Evolutionary conservation across 2,888 invertebrate genomes (phyloP).

Genomic region (Oscheius myriophilus): DNA sequence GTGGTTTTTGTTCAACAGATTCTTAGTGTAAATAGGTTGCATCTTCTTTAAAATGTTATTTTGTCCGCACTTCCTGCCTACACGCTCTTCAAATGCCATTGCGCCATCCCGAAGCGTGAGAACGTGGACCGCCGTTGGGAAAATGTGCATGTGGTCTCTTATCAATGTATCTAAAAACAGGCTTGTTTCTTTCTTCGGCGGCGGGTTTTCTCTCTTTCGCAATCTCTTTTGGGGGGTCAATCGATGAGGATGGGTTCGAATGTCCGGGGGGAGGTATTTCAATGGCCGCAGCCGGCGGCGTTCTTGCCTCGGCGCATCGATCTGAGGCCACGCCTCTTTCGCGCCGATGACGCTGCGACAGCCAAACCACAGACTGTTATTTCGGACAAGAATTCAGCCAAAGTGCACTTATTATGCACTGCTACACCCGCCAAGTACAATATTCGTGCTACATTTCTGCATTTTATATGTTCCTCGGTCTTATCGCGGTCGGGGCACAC

Average conservation of each 20-base stretch:
- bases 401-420: no score
- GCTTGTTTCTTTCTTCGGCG: slow-evolving; percentile 1
- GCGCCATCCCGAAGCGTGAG: neutral
- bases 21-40: no score
- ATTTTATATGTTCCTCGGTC: no score
- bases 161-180: neutral
- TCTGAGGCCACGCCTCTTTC: slow-evolving; percentile 21
- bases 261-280: slow-evolving; percentile 23
- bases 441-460: no score
- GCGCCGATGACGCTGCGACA: slow-evolving; percentile 18
- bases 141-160: neutral
- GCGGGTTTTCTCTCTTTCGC: slow-evolving; percentile 1
- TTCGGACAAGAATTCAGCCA: no score
- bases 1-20: no score
- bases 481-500: no score
- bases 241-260: slow-evolving; percentile 7
- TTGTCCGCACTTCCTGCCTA: neutral
- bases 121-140: neutral
- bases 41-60: no score
- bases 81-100: neutral
- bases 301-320: slow-evolving; percentile 25
- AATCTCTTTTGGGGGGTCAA: slow-evolving; percentile 1
- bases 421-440: no score
- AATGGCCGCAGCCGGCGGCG: slow-evolving; percentile 22
- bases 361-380: slow-evolving; percentile 1